Evolutionary conservation across 2,797 vertebrate genomes (phyloP).

Genomic region (Carcharodon carcharias): DNA sequence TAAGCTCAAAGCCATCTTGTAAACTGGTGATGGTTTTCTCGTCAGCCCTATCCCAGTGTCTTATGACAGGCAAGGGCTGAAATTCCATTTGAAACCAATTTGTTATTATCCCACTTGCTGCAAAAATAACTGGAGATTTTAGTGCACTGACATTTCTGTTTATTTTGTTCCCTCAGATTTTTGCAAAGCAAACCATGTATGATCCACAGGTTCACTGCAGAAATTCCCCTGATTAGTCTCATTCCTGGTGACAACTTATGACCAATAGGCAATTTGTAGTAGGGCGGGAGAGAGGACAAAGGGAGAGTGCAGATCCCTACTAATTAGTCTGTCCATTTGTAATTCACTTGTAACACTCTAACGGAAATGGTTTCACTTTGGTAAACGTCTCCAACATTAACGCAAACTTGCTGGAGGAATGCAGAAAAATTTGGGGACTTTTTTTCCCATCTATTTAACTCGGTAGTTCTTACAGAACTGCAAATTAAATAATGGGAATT

Average conservation of each 20-base stretch:
- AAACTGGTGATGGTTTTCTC: background rate
- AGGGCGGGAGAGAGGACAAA: background rate
- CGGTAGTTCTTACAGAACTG: too few relatives aligned
- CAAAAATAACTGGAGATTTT: background rate
- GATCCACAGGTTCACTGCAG: background rate
- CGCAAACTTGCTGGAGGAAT: too few relatives aligned
- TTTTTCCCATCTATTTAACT: too few relatives aligned
- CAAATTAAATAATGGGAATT: too few relatives aligned
- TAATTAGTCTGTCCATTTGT: background rate
- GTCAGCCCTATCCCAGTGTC: background rate
- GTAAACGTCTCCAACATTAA: background rate
- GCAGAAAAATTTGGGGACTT: too few relatives aligned
- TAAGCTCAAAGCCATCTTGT: background rate
- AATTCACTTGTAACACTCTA: background rate
- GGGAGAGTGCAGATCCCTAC: background rate
- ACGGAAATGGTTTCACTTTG: background rate
- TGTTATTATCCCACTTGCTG: background rate
- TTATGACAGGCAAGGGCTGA: background rate
- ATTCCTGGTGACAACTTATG: background rate
- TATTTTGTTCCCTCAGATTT: background rate
- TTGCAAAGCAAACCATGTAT: background rate
- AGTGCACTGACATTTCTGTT: background rate
- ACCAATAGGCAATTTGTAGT: background rate
- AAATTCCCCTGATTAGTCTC: background rate
- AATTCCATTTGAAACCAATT: background rate